Base-by-base conservation (phyloP, 1,140 invertebrate species). In the Hylyphantes graminicola region DNA sequence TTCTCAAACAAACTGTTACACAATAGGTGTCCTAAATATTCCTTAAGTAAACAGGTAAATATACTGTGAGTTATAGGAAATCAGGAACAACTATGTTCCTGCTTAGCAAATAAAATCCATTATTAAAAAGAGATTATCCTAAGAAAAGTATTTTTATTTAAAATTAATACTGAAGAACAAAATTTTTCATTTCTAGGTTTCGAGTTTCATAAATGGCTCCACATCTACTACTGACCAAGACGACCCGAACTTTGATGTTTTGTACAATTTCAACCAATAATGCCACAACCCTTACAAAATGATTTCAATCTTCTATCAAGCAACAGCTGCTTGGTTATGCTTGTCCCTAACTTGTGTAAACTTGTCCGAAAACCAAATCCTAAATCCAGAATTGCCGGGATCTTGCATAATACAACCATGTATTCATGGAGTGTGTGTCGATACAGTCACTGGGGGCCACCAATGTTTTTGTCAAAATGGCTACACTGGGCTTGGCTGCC, bases 401-500 rank as follows among this genome's bases (percentile, higher is more conserved):
- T 57, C 79, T 15, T 86, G 85, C 51, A 15, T 57, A 15, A 73
- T 53, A 7, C 61, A 79, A 59, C 85, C 85, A 50, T 86, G 85
- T 78, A 35, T 86, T 67, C 85, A 86, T 63, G 85, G 85, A 50
- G 35, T 86, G 87, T 96, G 94, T 87, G 95, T 94, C 63, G 96
- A 93, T 87, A 94, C 95, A 87, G 95, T 96, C 87, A 94, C 96
- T 87, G 95, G 97, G 87, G 94, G 95, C 1, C 97, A 97, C 89
- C 93, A 95, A 85, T 99, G 98, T 88, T 92, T 94, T 54, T 99
- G 97, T 89, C 95, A 97, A 88, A 92, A 94, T 61, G 96, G 96
- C 0, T 98, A 94, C 87, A 96, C 95, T 9, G 97, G 97, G 70
- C 85, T 96, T 88, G 92, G 93, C 86, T 94, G 93, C 87, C 94